Evolutionary conservation across 2,113 vertebrate genomes (phyloP).

Genomic region (Syrmaticus mikado): DNA sequence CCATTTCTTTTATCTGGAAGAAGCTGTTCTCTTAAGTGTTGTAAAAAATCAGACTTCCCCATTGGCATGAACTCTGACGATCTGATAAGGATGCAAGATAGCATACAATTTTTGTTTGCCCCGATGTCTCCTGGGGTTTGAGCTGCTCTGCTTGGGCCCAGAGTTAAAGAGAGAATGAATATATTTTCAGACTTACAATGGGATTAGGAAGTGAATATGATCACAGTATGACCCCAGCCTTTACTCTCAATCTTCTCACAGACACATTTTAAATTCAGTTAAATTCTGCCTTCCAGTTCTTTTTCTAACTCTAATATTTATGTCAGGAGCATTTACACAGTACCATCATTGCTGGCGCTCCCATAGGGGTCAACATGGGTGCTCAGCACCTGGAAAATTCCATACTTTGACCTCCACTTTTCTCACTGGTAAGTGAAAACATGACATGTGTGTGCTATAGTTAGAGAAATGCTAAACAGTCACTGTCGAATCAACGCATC

Average conservation of each 20-base stretch:
- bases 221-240: background rate
- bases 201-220: slow-evolving; percentile 2
- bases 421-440: background rate
- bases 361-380: background rate
- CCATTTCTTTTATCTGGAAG: background rate
- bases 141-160: background rate
- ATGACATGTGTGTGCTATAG: background rate
- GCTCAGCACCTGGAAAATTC: background rate
- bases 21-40: background rate
- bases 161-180: background rate
- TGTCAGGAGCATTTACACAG: background rate
- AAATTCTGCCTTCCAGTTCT: background rate
- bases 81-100: slow-evolving; percentile 3
- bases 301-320: background rate
- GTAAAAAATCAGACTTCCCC: slow-evolving; percentile 12
- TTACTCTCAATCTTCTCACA: background rate
- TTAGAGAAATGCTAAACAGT: background rate
- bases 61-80: background rate
- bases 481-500: background rate
- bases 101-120: background rate
- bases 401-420: background rate
- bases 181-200: background rate
- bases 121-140: background rate
- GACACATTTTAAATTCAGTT: background rate
- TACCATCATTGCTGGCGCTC: background rate